These are phyloP conservation scores for Phoenoteleia sp. DNA, from an alignment of 2,888 invertebrate genomes.

Conservation along the genomic window DNA sequence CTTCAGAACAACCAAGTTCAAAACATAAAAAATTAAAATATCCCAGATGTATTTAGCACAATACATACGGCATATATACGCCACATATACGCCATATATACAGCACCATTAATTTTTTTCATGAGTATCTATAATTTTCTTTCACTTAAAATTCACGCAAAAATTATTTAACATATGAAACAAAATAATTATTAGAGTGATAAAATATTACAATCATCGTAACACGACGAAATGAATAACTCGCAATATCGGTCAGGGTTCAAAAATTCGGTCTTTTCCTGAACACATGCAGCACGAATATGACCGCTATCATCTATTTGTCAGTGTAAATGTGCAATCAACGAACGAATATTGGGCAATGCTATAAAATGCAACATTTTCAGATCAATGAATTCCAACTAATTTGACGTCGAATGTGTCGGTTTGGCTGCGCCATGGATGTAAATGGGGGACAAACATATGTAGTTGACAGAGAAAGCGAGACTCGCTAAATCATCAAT, in stretches of 20 bases:
- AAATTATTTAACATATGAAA: too few species aligned
- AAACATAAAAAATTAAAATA: too few species aligned
- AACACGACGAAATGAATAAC: not conserved
- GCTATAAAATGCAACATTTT: constrained; percentile 72
- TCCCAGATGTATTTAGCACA: too few species aligned
- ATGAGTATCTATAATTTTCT: too few species aligned
- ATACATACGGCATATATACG: too few species aligned
- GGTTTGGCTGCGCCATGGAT: constrained; percentile 60
- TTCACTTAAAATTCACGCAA: too few species aligned
- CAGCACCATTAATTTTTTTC: too few species aligned
- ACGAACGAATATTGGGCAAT: constrained; percentile 73
- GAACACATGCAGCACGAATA: constrained; percentile 53
- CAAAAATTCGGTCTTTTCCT: constrained; percentile 51
- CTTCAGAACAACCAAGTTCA: too few species aligned
- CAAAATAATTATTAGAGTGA: constrained; percentile 21
- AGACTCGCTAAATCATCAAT: constrained; percentile 72
- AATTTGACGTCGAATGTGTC: constrained; percentile 68
- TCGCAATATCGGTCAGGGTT: not conserved
- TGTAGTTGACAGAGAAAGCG: constrained; percentile 70
- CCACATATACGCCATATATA: too few species aligned
- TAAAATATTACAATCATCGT: not conserved
- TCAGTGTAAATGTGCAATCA: constrained; percentile 72
- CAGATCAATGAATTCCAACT: constrained; percentile 75
- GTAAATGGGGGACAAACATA: constrained; percentile 64
- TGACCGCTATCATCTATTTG: constrained; percentile 69